Percentiles rank a stretch among this genome's conserved stretches.
Conservation (phyloP, 2,888 invertebrate species). For the Tigriopus californicus region DNA sequence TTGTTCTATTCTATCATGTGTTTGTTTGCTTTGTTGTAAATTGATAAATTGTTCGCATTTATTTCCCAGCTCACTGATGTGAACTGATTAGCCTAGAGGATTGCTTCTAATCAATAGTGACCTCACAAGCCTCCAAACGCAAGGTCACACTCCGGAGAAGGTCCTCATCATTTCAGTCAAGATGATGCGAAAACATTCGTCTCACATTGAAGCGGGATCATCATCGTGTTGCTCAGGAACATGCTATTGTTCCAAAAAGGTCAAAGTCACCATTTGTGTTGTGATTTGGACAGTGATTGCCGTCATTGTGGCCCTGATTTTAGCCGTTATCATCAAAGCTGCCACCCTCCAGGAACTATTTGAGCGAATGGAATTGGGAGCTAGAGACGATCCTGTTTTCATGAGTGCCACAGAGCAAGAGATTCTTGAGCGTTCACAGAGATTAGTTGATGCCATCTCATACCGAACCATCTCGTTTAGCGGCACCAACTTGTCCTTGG, state of each 20-base stretch:
- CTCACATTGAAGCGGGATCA: too few relatives aligned
- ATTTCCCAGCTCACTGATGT: too few relatives aligned
- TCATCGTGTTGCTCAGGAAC: neutral
- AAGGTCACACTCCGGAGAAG: too few relatives aligned
- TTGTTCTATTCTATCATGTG: too few relatives aligned
- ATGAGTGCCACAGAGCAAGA: constrained; percentile 15
- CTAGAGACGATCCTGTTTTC: neutral
- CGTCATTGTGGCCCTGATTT: neutral
- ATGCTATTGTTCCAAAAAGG: neutral
- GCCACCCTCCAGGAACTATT: neutral
- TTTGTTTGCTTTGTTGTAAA: too few relatives aligned
- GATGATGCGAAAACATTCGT: too few relatives aligned
- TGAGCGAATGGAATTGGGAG: neutral
- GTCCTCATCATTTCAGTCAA: too few relatives aligned
- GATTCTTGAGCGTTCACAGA: constrained; percentile 19
- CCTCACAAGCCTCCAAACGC: too few relatives aligned
- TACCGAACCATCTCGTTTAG: constrained; percentile 23
- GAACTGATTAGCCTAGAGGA: too few relatives aligned
- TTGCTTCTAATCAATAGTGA: too few relatives aligned
- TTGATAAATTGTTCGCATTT: too few relatives aligned
- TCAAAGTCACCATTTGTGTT: neutral
- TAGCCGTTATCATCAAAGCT: neutral
- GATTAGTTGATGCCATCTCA: constrained; percentile 22
- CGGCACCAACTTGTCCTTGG: constrained; percentile 21
- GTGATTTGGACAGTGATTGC: neutral